Percentiles rank a stretch among this genome's conserved stretches.
phyloP scores from a whole-genome alignment of 2,888 invertebrate genomes.

The Physocephala rufipes region DNA sequence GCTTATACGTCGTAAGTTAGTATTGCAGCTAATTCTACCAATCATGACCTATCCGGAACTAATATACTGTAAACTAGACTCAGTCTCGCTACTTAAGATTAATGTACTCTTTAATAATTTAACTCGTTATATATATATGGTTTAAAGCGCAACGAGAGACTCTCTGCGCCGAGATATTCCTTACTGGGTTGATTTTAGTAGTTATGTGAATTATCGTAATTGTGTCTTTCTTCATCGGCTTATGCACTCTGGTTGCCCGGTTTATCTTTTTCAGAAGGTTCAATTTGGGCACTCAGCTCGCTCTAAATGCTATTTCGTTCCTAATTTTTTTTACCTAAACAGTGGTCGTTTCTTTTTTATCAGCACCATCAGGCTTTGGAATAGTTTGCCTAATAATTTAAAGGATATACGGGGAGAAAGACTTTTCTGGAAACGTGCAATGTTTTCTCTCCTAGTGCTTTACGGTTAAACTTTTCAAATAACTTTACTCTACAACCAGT shows the following conservation, averaged over 20 bases:
- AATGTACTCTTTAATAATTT: background rate
- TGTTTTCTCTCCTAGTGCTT: too few species aligned
- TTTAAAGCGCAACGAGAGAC: background rate
- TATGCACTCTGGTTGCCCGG: too few species aligned
- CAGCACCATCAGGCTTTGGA: too few species aligned
- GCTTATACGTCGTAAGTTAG: background rate
- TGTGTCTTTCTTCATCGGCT: too few species aligned
- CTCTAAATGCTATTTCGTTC: too few species aligned
- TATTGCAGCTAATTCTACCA: background rate
- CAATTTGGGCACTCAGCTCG: too few species aligned
- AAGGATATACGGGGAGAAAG: too few species aligned
- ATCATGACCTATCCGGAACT: background rate
- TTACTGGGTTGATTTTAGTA: background rate
- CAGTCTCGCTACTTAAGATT: background rate
- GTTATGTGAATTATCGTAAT: background rate
- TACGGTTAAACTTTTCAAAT: too few species aligned
- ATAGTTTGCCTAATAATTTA: too few species aligned
- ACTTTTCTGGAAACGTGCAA: too few species aligned
- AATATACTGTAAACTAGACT: constrained; percentile 2
- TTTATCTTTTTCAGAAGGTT: too few species aligned
- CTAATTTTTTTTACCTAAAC: background rate
- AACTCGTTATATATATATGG: constrained; percentile 1
- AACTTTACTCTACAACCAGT: too few species aligned
- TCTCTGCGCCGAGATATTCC: background rate
- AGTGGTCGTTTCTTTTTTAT: background rate